These are phyloP conservation scores for Trichonephila inaurata DNA, from an alignment of 1,140 invertebrate species.

Conservation along the genomic window DNA sequence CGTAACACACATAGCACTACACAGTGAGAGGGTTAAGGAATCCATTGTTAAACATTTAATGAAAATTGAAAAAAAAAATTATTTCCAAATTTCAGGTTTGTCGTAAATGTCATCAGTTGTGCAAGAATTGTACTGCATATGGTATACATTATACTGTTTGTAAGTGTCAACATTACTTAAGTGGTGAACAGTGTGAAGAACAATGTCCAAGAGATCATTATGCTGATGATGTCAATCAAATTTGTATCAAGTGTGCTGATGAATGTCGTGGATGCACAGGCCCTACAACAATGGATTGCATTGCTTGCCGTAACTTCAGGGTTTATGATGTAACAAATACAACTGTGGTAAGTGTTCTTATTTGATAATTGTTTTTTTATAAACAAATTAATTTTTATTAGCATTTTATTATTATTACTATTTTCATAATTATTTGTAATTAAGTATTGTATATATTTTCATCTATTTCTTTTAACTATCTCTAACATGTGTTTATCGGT, in stretches of 20 bases:
- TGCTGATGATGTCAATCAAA: conserved; percentile 86
- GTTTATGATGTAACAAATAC: conserved; percentile 84
- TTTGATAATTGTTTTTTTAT: no score
- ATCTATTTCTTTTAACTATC: no score
- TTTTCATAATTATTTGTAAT: no score
- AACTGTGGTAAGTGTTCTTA: conserved; percentile 78
- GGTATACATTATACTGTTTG: conserved; percentile 89
- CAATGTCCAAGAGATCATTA: conserved; percentile 93
- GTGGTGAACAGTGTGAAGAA: conserved; percentile 94
- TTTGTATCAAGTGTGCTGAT: conserved; percentile 89
- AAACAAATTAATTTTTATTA: no score
- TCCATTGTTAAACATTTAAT: background rate
- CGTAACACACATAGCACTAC: no score
- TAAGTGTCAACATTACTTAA: conserved; percentile 91
- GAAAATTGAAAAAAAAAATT: background rate
- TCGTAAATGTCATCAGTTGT: conserved; percentile 93
- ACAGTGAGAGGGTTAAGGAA: no score
- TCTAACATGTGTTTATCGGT: no score
- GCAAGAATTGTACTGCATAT: conserved; percentile 92
- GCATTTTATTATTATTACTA: no score
- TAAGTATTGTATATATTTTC: no score
- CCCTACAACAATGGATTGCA: conserved; percentile 88
- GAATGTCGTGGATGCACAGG: conserved; percentile 93
- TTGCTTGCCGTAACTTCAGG: conserved; percentile 92
- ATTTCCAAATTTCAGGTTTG: conserved; percentile 83